phyloP scores from a whole-genome alignment of 2,888 invertebrate species.

The Cheilosia soror region DNA sequence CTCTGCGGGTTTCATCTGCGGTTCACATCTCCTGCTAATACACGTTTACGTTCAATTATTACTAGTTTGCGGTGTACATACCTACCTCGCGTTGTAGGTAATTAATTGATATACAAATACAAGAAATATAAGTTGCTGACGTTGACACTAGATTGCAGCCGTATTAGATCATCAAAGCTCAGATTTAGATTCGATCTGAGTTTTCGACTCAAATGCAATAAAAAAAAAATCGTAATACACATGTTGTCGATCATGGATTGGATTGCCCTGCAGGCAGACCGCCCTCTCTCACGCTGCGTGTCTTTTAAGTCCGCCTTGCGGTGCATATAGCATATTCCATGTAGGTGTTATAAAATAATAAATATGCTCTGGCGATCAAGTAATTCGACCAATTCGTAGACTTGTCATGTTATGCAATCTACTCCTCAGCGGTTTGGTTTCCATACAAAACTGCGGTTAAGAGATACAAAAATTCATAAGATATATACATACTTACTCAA shows the following conservation, averaged over 20 bases:
- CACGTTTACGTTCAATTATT: conserved; percentile 22
- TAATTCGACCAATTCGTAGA: conserved; percentile 64
- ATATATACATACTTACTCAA: conserved; percentile 39
- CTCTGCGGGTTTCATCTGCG: conserved; percentile 18
- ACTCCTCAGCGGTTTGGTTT: conserved; percentile 22
- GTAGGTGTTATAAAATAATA: conserved; percentile 65
- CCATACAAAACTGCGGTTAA: conserved; percentile 23
- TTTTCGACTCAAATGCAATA: not conserved
- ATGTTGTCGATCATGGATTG: not conserved
- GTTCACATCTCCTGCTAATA: not conserved
- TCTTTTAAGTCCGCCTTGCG: conserved; percentile 18
- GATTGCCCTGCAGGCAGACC: conserved; percentile 18
- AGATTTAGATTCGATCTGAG: conserved; percentile 11
- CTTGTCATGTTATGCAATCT: conserved; percentile 58
- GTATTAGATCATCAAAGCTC: conserved; percentile 36
- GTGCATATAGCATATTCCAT: conserved; percentile 26
- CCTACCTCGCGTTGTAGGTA: conserved; percentile 12
- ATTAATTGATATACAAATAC: conserved; percentile 32
- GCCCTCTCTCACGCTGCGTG: not conserved
- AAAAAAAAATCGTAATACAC: not conserved
- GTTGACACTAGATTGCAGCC: conserved; percentile 37
- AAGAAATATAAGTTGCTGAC: conserved; percentile 20
- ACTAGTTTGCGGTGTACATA: conserved; percentile 4
- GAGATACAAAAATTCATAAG: conserved; percentile 34
- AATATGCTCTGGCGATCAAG: conserved; percentile 55